phyloP scores from a whole-genome alignment of 2,113 vertebrate genomes.

The Rallus limicola region DNA sequence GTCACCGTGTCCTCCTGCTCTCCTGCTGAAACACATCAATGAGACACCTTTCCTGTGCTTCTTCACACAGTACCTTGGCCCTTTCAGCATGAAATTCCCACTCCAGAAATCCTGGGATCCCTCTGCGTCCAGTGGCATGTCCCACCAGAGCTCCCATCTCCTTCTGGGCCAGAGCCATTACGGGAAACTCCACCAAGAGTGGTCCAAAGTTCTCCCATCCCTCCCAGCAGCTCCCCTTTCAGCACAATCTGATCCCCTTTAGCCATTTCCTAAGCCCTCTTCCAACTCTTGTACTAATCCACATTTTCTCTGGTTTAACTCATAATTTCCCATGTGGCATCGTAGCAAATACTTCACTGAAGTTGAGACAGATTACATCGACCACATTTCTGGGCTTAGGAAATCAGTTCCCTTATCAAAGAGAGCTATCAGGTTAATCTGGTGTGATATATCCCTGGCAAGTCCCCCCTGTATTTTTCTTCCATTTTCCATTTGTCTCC shows the following conservation, averaged over 20 bases:
- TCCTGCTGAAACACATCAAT: fast-evolving
- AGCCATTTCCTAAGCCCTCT: conserved; percentile 41
- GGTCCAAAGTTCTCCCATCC: neutral
- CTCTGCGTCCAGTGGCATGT: neutral
- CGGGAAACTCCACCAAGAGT: neutral
- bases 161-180: neutral
- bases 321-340: conserved; percentile 67
- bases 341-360: conserved; percentile 52
- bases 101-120: neutral
- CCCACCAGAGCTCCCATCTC: neutral
- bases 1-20: fast-evolving
- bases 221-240: conserved; percentile 40
- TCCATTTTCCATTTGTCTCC: conserved; percentile 26
- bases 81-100: neutral
- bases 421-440: conserved; percentile 45
- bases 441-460: conserved; percentile 36
- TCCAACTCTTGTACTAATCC: conserved; percentile 52
- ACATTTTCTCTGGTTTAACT: conserved; percentile 71
- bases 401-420: conserved; percentile 49
- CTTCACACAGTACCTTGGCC: neutral
- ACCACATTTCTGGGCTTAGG: conserved; percentile 50
- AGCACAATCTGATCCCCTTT: conserved; percentile 43
- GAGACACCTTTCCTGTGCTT: neutral
- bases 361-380: conserved; percentile 55
- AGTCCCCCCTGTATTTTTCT: neutral